Base-by-base conservation (phyloP, 2,888 invertebrate species). In the Hartigia nigra region DNA sequence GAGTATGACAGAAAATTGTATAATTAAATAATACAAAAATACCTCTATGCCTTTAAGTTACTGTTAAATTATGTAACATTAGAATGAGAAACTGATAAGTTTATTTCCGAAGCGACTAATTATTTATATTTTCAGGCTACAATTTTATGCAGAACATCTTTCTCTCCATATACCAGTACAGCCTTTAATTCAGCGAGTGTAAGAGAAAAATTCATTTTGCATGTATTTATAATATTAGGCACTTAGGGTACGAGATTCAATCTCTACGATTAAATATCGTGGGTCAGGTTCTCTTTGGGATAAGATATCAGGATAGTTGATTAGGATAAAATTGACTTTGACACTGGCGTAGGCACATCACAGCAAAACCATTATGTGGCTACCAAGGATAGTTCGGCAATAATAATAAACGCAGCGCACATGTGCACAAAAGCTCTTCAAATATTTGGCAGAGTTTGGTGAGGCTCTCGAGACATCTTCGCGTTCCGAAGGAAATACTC, bases 391-490 rank as follows among this genome's bases (percentile, higher is more conserved):
- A 75, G 55, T 78, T 36, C 39, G 36, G 12, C 32, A 70, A 78
- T 37, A 76, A 78, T 76, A 78, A 78, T 76, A 78, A 78, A 76
- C 70, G 35, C 37, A 76, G 31, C 70, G 76, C 82, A 80, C 79
- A 80, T 78, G 81, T 77, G 83, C 82, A 83, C 81, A 83, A 85
- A 85, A 87, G 86, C 84, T 86, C 81, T 80, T 84, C 86, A 86
- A 87, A 87, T 87, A 86, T 87, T 87, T 86, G 85, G 76, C 39
- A 76, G 79, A 84, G 82, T 85, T 86, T 76, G 81, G 82, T 75
- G 79, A 79, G 81, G 76, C 81, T 81, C 84, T 87, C 80, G 85
- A 86, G 85, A 86, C 83, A 79, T 84, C 81, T 82, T 70, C 55
- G 34, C 55, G 23, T 23, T 55, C 23, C 23, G 55, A 81, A 83